Percentiles rank a stretch among this genome's conserved stretches.
Conservation (phyloP, 2,113 vertebrate species). For the Dissostichus mawsoni region DNA sequence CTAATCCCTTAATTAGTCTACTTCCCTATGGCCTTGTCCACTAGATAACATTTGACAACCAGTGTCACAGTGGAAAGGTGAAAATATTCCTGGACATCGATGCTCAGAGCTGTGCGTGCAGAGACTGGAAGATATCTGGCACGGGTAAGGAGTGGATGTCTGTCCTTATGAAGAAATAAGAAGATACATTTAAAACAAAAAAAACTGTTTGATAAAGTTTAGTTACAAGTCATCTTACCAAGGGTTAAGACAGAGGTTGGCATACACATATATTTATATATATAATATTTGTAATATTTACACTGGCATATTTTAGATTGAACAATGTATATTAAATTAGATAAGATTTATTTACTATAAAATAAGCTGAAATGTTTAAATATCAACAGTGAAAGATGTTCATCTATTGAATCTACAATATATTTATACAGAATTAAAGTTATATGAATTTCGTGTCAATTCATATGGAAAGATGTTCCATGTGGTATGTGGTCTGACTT, state of each 20-base stretch:
- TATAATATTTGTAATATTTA: conserved; percentile 9
- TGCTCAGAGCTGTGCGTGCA: conserved; percentile 88
- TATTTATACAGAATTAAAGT: no score
- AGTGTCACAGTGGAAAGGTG: conserved; percentile 94
- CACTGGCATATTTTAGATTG: neutral
- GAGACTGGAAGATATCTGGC: conserved; percentile 90
- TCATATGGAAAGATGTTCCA: neutral
- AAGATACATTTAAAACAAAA: no score
- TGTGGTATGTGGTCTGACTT: neutral
- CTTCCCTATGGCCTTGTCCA: neutral
- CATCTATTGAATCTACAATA: no score
- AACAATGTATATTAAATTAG: no score
- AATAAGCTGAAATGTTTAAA: no score
- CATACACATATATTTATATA: no score
- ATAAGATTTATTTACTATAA: no score
- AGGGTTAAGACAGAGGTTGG: neutral
- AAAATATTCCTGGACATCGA: conserved; percentile 93
- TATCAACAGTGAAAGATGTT: no score
- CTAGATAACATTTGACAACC: conserved; percentile 94
- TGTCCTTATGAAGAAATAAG: neutral
- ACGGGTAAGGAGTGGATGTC: conserved; percentile 81
- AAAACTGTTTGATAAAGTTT: no score
- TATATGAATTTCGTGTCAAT: neutral
- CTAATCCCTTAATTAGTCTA: neutral
- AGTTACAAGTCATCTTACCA: no score